Base-by-base conservation (phyloP, 2,113 vertebrate species). In the Eleginops maclovinus region DNA sequence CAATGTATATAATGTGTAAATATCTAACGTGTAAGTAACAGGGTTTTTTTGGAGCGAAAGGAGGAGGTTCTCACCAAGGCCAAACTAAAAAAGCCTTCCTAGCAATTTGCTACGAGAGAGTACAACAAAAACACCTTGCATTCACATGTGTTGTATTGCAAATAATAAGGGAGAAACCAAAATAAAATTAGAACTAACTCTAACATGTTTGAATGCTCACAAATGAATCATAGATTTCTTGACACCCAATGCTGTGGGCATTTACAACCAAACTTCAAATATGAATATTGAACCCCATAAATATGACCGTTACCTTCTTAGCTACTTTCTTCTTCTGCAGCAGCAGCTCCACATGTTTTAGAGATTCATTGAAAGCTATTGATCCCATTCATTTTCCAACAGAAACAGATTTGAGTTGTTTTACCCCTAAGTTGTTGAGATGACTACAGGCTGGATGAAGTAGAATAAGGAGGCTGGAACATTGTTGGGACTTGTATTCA, bases 341-440 rank as follows among this genome's bases (percentile, higher is more conserved):
- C 15, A 28, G 15, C 10, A 31, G 10, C 10, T 26, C 41, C 41
- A 63, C 8, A 16, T 24, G 14, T 8, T 63, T 63, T 15, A 21
- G 17, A 31, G 28, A 31, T 31, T 31, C 3, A 31, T 31, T 31
- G 28, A 31, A 5, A 31, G 3, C 28, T 4, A 31, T 31, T 31
- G 5, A 31, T 4, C 3, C 28, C 28, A 4, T 31, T 31, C 28
- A 31, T 31, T 31, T 31, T 4, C 28, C 28, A 3, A 5, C 28
- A 31, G 28, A 31, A 41, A 22, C 13, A 64, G 40, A 1, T 50
- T 19, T 9, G 19, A 19, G 54, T 60, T 68, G 12, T 8, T 4
- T 41, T 76, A 70, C 58, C 58, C 70, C n/a, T 40, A n/a, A 70
- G 11, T n/a, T 9, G 2, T 26, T 19, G n/a, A 11, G 61, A 16